These are phyloP conservation scores for Arvicanthis niloticus DNA, from an alignment of 2,113 vertebrate genomes.

Conservation along the genomic window DNA sequence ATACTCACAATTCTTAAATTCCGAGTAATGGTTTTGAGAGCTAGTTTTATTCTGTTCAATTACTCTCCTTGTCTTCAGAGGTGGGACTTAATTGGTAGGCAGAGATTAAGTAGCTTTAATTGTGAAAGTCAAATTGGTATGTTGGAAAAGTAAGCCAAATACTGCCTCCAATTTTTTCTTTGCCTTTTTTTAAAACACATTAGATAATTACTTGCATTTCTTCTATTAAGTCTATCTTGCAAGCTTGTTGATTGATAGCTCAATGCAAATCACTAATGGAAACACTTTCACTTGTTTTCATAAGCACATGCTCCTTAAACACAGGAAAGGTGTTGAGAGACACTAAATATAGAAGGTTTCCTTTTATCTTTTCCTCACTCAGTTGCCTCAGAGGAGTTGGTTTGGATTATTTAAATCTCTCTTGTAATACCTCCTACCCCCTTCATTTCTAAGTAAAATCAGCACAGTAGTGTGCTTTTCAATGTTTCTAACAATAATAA, in stretches of 20 bases:
- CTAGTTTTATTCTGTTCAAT: not conserved
- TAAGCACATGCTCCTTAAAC: conserved; percentile 2
- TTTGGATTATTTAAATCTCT: not conserved
- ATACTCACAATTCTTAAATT: not conserved
- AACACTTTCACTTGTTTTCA: conserved; percentile 25
- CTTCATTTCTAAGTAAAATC: not conserved
- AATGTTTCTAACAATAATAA: not conserved
- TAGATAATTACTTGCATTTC: conserved; percentile 29
- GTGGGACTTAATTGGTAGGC: not conserved
- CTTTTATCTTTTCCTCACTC: not conserved
- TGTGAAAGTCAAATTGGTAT: conserved; percentile 14
- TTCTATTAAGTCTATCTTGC: not conserved
- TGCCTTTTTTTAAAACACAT: not conserved
- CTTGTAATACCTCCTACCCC: not conserved
- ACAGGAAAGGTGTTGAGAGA: not conserved
- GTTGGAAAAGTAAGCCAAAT: not conserved
- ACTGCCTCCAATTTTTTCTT: not conserved
- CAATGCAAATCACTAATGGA: conserved; percentile 24
- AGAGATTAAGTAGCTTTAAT: conserved; percentile 36
- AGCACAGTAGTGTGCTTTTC: not conserved
- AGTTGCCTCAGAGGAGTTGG: not conserved
- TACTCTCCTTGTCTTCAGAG: not conserved
- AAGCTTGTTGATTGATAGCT: not conserved
- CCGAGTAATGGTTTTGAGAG: not conserved
- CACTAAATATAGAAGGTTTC: not conserved